Evolutionary conservation across 2,888 invertebrate species (phyloP).

Genomic region (Rutpela maculata): DNA sequence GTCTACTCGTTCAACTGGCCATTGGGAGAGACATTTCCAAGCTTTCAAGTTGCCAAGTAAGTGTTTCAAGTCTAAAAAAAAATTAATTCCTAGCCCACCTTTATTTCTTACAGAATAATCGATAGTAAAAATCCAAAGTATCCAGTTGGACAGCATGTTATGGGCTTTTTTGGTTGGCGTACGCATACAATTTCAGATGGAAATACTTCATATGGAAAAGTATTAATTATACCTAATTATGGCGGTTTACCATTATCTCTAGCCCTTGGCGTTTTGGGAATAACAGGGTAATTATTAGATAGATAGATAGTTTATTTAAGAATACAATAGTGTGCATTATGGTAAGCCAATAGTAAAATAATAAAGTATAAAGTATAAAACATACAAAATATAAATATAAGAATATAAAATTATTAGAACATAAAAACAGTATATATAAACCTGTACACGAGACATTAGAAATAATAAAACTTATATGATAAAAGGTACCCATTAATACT

Average conservation of each 20-base stretch:
- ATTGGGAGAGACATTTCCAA: constrained; percentile 81
- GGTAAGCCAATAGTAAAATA: too few relatives aligned
- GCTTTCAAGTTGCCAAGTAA: constrained; percentile 83
- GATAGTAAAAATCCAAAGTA: constrained; percentile 80
- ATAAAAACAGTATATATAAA: too few relatives aligned
- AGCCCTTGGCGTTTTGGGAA: constrained; percentile 80
- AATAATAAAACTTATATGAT: too few relatives aligned
- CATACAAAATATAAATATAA: too few relatives aligned
- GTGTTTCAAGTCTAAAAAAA: constrained; percentile 47
- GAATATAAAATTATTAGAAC: too few relatives aligned
- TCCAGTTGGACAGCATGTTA: constrained; percentile 79
- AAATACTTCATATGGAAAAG: constrained; percentile 58
- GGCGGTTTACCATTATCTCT: constrained; percentile 78
- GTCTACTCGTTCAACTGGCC: constrained; percentile 76
- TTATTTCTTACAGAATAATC: constrained; percentile 76
- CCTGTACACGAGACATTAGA: too few relatives aligned
- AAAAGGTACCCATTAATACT: too few relatives aligned
- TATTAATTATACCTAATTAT: constrained; percentile 77
- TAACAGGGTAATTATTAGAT: constrained; percentile 80
- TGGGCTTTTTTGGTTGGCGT: constrained; percentile 82
- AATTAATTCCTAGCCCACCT: not conserved
- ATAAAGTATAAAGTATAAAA: too few relatives aligned
- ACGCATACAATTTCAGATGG: constrained; percentile 76
- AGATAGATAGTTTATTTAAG: too few relatives aligned
- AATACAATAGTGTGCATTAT: too few relatives aligned